Evolutionary conservation across 2,113 vertebrate genomes (phyloP), one percentile per base, ranked within the genome.

Genomic region (Clarias gariepinus): DNA sequence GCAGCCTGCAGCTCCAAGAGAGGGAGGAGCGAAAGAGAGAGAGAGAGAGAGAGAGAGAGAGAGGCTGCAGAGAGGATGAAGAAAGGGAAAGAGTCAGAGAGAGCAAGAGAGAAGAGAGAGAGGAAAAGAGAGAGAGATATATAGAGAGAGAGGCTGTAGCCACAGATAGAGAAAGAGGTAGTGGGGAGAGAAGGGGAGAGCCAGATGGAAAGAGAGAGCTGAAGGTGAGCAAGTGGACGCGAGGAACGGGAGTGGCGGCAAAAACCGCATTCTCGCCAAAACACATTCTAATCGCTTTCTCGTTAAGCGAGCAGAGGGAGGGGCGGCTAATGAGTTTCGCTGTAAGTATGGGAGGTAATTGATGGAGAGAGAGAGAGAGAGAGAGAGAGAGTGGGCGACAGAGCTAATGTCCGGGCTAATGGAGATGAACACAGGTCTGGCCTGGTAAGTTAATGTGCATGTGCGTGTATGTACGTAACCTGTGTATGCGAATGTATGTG

Each of bases 1-100:
- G 94, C 94, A 93, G 94, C 94, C 94, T 93, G 89, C 92, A 95
- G 95, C 95, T 95, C 93, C 89, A 91, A 93, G 94, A 95, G 95
- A 95, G 95, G 95, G 95, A 95, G 95, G 89, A 93, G 85, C 89
- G 86, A 91, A 89, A 88, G 87, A 83, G 80, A 88, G 85, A 85
- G 92, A 95, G 95, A 95, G 95, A 85, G 92, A 93, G 93, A 93
- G 94, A 95, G 95, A 95, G 95, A 89, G 89, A 94, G 92, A 93
- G 92, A 94, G 92, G 92, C 95, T 94, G 94, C 91, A 94, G 93
- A 95, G 92, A 93, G 94, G 94, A 95, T 92, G 93, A 93, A 94
- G 93, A 95, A 94, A 94, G 87, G 87, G 92, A 94, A 93, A 86
- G 90, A 91, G 89, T 88, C 88, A 93, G 93, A 87, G 81, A 78